These are phyloP conservation scores for Lepidonotus clava DNA, from an alignment of 2,888 invertebrate species.

Conservation along the genomic window DNA sequence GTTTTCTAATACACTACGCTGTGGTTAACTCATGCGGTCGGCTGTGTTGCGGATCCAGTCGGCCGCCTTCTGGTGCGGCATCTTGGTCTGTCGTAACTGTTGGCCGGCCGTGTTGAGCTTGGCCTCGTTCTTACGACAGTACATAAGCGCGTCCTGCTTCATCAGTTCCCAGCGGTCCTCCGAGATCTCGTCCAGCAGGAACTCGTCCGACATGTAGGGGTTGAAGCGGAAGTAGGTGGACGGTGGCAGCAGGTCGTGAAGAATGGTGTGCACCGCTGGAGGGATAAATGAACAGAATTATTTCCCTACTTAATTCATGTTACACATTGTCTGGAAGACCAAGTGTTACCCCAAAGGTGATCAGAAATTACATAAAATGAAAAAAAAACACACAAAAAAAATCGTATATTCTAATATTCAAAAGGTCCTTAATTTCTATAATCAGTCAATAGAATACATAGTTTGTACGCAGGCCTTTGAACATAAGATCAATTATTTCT, in stretches of 20 bases:
- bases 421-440: too few relatives aligned
- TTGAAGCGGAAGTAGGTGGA: constrained; percentile 91
- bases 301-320: background rate
- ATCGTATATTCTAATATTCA: too few relatives aligned
- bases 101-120: constrained; percentile 82
- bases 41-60: constrained; percentile 30
- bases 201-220: constrained; percentile 90
- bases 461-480: too few relatives aligned
- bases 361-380: too few relatives aligned
- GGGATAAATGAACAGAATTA: constrained; percentile 59
- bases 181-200: constrained; percentile 90
- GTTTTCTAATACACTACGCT: too few relatives aligned
- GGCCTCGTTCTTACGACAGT: constrained; percentile 89
- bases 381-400: too few relatives aligned
- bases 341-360: too few relatives aligned
- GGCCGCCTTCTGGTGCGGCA: constrained; percentile 67
- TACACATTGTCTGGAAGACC: too few relatives aligned
- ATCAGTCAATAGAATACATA: too few relatives aligned
- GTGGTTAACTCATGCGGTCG: background rate
- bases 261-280: constrained; percentile 84
- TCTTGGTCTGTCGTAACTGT: constrained; percentile 66
- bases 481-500: too few relatives aligned
- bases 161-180: constrained; percentile 87
- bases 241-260: constrained; percentile 82
- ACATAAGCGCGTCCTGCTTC: constrained; percentile 88